A percentile compares a stretch with the other conserved stretches of the same genome.
These are phyloP conservation scores for Amphipyra berbera DNA, from an alignment of 2,888 invertebrate species.

Conservation along the genomic window DNA sequence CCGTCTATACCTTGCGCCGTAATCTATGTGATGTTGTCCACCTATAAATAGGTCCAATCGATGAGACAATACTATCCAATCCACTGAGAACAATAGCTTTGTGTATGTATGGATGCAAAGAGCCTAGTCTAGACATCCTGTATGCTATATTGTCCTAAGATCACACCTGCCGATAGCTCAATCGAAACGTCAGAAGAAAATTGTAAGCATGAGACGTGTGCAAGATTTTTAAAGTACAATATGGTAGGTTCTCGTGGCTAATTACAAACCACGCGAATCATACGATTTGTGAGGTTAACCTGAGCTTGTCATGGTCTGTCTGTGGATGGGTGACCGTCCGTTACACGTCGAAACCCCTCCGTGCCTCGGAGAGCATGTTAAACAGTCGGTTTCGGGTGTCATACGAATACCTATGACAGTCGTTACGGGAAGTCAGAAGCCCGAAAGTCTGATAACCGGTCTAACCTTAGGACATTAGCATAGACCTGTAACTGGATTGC, in stretches of 20 bases:
- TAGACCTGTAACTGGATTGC: too few relatives aligned
- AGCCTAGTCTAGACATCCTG: conserved; percentile 62
- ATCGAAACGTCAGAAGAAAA: conserved; percentile 29
- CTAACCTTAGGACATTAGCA: too few relatives aligned
- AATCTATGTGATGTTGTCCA: conserved; percentile 65
- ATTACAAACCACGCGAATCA: too few relatives aligned
- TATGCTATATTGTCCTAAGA: conserved; percentile 49
- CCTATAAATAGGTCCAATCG: conserved; percentile 86
- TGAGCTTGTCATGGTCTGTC: too few relatives aligned
- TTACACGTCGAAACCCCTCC: too few relatives aligned
- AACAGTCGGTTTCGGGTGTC: too few relatives aligned
- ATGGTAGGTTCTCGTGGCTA: not conserved
- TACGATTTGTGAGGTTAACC: too few relatives aligned
- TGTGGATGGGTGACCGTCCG: too few relatives aligned
- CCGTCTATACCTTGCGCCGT: conserved; percentile 30
- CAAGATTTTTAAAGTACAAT: not conserved
- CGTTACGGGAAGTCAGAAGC: too few relatives aligned
- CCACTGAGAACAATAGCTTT: conserved; percentile 76
- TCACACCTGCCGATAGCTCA: conserved; percentile 29
- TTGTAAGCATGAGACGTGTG: conserved; percentile 1
- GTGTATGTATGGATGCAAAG: conserved; percentile 64
- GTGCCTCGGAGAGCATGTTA: too few relatives aligned
- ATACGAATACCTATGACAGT: too few relatives aligned
- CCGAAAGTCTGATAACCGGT: too few relatives aligned
- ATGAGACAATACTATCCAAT: conserved; percentile 86